Evolutionary conservation across 2,888 invertebrate species (phyloP), one percentile per base, ranked within the genome.

Genomic region (Lordiphosa fenestrarum): DNA sequence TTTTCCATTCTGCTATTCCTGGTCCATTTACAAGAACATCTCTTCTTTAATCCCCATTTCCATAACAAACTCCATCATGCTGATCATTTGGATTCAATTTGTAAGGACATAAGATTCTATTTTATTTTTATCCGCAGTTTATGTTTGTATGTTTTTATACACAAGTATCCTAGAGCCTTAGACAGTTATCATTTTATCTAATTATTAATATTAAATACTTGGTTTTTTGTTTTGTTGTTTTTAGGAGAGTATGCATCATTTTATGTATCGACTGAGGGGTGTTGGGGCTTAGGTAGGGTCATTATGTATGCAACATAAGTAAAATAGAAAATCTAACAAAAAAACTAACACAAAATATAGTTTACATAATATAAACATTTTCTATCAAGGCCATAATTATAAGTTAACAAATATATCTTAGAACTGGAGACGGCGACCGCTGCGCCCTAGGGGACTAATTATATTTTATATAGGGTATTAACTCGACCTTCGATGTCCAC

Each of bases 111-210:
- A 59, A 49, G 65, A 42, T 67, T 72, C 54, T 65, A 61, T 48
- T 78, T 77, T 81, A 74, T 73, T 71, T 74, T 66, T 73, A 71
- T 82, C 66, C 73, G 69, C 73, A 63, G 59, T 66, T 58, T 68
- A 38, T 44, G 44, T 33, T 15, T 13, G 10, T 30, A 30, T 30
- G 13, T 46, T 63, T 46, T 63, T 63, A 62, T 62, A 62, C 61
- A 62, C 48, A 38, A 25, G 36, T 65, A 73, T 47, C 75, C 81
- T 82, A 77, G 23, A 19, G 23, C 80, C 19, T 63, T 59, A 36
- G 61, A 65, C 53, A 67, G 60, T 46, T 74, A 65, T 75, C 82
- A 54, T 61, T 68, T 82, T 72, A 75, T 69, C 76, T 83, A 78
- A 57, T 69, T 78, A 66, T 73, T 38, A 19, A 19, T 44, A 61